Evolutionary conservation across 2,113 vertebrate species (phyloP).

Genomic region (Lontra canadensis): DNA sequence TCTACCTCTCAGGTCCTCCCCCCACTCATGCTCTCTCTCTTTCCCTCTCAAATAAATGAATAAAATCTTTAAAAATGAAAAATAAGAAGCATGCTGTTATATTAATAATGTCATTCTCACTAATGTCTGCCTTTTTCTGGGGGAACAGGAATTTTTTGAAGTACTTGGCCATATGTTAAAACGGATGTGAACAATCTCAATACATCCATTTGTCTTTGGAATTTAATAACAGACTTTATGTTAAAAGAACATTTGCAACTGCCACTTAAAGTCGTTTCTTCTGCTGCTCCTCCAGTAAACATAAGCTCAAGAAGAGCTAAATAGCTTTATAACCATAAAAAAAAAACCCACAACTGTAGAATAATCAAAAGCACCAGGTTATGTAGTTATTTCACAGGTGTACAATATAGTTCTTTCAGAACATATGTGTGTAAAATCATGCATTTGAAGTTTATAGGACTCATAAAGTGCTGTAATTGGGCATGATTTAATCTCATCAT

Average conservation of each 20-base stretch:
- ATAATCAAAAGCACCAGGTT: background rate
- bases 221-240: conserved; percentile 47
- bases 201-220: conserved; percentile 46
- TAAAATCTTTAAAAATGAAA: background rate
- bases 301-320: conserved; percentile 40
- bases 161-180: conserved; percentile 19
- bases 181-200: conserved; percentile 50
- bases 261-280: conserved; percentile 64
- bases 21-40: background rate
- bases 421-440: background rate
- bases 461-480: background rate
- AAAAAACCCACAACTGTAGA: background rate
- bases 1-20: background rate
- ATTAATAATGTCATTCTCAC: conserved; percentile 21
- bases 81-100: background rate
- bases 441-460: background rate
- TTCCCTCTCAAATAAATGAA: background rate
- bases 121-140: conserved; percentile 43
- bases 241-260: conserved; percentile 64
- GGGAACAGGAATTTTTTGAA: conserved; percentile 21
- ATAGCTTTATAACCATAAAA: background rate
- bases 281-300: conserved; percentile 54
- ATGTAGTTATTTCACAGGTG: background rate
- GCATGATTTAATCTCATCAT: background rate
- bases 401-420: background rate